These are phyloP conservation scores for Sciurus carolinensis DNA, from an alignment of 2,797 vertebrate genomes.

Conservation along the genomic window DNA sequence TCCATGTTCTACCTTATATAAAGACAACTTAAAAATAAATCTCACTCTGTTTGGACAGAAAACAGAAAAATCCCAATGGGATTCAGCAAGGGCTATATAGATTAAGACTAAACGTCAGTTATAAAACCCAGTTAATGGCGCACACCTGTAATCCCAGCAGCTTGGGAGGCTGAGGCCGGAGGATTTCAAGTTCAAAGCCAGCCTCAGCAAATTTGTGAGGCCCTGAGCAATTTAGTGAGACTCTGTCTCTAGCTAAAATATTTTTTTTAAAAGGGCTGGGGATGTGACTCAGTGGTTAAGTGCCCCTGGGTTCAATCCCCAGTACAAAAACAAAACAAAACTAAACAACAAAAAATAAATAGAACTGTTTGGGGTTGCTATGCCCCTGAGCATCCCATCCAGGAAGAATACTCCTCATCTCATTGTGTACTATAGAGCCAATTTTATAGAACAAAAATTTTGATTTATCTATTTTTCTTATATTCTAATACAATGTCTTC, in stretches of 20 bases:
- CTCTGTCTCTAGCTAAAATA: too few relatives aligned
- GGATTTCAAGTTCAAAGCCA: too few relatives aligned
- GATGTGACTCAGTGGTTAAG: too few relatives aligned
- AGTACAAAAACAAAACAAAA: too few relatives aligned
- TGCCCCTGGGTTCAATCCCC: too few relatives aligned
- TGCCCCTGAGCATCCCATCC: neutral
- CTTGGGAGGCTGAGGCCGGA: too few relatives aligned
- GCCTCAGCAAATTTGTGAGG: too few relatives aligned
- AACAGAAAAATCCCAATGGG: neutral
- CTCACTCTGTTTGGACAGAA: neutral
- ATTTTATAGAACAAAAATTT: neutral
- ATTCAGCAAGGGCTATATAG: neutral
- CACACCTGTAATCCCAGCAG: too few relatives aligned
- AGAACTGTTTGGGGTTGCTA: neutral
- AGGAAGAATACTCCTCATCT: neutral
- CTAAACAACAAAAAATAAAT: too few relatives aligned
- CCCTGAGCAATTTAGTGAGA: too few relatives aligned
- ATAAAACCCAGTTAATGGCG: neutral
- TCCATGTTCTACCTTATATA: neutral
- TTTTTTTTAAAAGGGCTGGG: too few relatives aligned
- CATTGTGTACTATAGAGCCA: neutral
- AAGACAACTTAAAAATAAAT: conserved; percentile 32
- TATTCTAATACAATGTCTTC: neutral
- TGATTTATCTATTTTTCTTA: neutral
- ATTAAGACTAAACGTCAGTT: neutral